These are phyloP conservation scores for Drosophila tani DNA, from an alignment of 1,140 invertebrate species.

Conservation along the genomic window DNA sequence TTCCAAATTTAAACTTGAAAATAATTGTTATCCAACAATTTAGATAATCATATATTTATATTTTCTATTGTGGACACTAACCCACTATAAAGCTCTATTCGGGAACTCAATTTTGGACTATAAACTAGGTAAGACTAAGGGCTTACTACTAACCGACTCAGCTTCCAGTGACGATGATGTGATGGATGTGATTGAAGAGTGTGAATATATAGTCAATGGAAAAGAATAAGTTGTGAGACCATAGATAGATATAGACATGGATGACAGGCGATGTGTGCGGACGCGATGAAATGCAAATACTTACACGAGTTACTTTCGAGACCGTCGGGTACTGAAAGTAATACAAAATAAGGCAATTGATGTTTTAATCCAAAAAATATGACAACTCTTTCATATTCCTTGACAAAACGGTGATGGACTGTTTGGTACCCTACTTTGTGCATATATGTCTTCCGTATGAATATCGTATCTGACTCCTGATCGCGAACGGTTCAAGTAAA, in stretches of 20 bases:
- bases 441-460: conserved; percentile 51
- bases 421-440: conserved; percentile 5
- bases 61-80: neutral
- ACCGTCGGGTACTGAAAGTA: conserved; percentile 76
- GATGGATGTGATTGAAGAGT: conserved; percentile 56
- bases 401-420: conserved; percentile 25
- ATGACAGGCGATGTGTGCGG: conserved; percentile 47
- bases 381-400: conserved; percentile 9
- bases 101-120: neutral
- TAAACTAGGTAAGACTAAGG: conserved; percentile 11
- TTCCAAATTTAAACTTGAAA: too few relatives aligned
- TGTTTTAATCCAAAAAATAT: conserved; percentile 22
- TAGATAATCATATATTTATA: too few relatives aligned
- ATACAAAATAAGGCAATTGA: conserved; percentile 53
- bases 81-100: too few relatives aligned
- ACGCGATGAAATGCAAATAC: conserved; percentile 44
- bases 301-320: conserved; percentile 75
- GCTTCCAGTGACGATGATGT: conserved; percentile 62
- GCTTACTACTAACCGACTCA: conserved; percentile 61
- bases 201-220: conserved; percentile 48
- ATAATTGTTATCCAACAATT: too few relatives aligned
- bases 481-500: conserved; percentile 22
- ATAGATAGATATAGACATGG: conserved; percentile 50
- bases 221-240: conserved; percentile 46
- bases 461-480: conserved; percentile 62